Base-by-base conservation (phyloP, 2,113 vertebrate genomes). In the Cettia cetti region DNA sequence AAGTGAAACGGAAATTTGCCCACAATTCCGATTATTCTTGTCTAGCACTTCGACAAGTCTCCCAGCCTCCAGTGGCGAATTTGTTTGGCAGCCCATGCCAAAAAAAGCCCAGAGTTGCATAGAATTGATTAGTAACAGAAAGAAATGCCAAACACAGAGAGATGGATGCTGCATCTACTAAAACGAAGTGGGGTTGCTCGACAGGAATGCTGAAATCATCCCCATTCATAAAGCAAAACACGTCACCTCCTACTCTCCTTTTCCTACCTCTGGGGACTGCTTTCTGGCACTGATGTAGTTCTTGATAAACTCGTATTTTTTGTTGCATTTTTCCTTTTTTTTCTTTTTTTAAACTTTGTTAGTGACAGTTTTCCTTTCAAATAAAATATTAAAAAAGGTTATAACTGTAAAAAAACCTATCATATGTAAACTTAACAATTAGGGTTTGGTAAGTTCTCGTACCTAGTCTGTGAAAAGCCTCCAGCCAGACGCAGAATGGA, bases 71-170 rank as follows among this genome's bases (percentile, higher is more conserved):
- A 33, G 86, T 83, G 91, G 72, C 59, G 40, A 95, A 95, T 86
- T 77, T 57, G 88, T 89, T 97, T 98, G 97, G 97, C 97, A 98
- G 94, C 92, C 86, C 96, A 86, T 95, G 94, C 95, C 97, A 95
- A 91, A 94, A 94, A 95, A 94, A 89, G 96, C 95, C 89, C 93
- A 84, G 89, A 97, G 91, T 98, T 98, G 98, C 98, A 98, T 98
- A 98, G 98, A 98, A 96, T 98, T 97, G 96, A 96, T 97, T 96
- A 96, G 95, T 97, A 96, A 97, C 89, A 95, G 96, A 97, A 97
- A 95, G 83, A 95, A 95, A 97, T 93, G 95, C 86, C 75, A 86
- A 92, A 96, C 91, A 96, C 77, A 90, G 94, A 95, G 93, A 95
- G 80, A 95, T 89, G 93, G 85, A 91, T 75, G 93, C 85, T 66